Conservation (phyloP, 37 sponge, comb jelly and placozoan genomes). For the Diacarnus erythraeanus region DNA sequence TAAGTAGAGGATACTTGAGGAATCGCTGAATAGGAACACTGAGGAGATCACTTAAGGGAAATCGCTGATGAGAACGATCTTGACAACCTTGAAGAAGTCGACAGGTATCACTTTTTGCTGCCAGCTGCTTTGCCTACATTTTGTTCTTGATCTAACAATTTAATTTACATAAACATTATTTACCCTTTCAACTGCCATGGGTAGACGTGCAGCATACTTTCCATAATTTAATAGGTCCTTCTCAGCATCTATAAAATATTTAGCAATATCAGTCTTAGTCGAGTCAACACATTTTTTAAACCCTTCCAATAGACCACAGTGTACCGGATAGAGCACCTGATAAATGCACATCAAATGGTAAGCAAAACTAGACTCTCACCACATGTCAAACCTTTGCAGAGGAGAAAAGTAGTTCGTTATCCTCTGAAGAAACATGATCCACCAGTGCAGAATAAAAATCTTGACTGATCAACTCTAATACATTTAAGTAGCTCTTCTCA, state of each 20-base stretch:
- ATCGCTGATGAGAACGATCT: slow-evolving; percentile 55
- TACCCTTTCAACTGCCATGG: slow-evolving; percentile 59
- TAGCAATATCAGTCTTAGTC: slow-evolving; percentile 15
- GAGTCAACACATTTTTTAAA: slow-evolving; percentile 42
- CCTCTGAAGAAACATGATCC: slow-evolving; percentile 39
- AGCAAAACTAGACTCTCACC: not conserved
- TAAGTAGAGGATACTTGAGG: slow-evolving; percentile 80
- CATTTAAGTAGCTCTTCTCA: slow-evolving; percentile 69
- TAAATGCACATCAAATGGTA: not conserved
- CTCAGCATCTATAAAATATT: slow-evolving; percentile 47
- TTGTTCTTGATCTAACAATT: not conserved
- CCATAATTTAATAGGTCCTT: slow-evolving; percentile 61
- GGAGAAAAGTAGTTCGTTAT: slow-evolving; percentile 37
- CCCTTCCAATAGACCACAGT: slow-evolving; percentile 38
- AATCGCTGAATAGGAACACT: slow-evolving; percentile 86
- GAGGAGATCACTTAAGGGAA: slow-evolving; percentile 81
- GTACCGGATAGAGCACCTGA: slow-evolving; percentile 34
- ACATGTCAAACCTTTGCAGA: slow-evolving; percentile 14
- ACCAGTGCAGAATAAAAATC: slow-evolving; percentile 42
- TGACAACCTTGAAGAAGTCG: slow-evolving; percentile 20
- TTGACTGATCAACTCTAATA: slow-evolving; percentile 49
- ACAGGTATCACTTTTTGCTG: slow-evolving; percentile 28
- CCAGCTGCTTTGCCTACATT: slow-evolving; percentile 56
- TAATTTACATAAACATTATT: not conserved
- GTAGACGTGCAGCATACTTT: slow-evolving; percentile 44